Conservation (phyloP, 2,888 invertebrate species). For the Leucozona laternaria region DNA sequence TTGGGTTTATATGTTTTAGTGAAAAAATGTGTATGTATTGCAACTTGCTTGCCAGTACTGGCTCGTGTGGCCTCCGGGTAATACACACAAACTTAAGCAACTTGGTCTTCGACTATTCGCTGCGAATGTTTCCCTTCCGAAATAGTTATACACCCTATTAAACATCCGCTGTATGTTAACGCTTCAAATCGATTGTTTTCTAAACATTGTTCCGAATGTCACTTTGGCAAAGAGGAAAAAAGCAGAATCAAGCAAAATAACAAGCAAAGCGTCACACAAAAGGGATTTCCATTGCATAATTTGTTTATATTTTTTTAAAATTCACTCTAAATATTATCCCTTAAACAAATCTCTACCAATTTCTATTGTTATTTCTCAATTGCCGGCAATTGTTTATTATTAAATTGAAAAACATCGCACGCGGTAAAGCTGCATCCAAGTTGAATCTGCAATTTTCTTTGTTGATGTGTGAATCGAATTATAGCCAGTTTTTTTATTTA, state of each 20-base stretch:
- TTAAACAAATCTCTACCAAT: conserved; percentile 45
- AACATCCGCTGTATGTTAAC: conserved; percentile 36
- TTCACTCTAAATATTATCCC: conserved; percentile 51
- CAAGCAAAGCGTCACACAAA: conserved; percentile 76
- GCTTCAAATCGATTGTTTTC: conserved; percentile 69
- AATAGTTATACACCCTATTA: conserved; percentile 11
- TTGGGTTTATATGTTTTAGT: no score
- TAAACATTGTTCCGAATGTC: conserved; percentile 74
- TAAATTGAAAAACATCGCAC: conserved; percentile 24
- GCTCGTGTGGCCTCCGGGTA: no score
- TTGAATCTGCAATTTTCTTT: conserved; percentile 38
- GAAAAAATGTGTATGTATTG: no score
- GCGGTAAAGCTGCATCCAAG: conserved; percentile 22
- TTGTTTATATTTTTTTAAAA: conserved; percentile 76
- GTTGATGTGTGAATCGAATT: conserved; percentile 42
- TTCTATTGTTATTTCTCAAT: conserved; percentile 5
- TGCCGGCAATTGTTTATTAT: conserved; percentile 31
- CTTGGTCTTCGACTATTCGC: no score
- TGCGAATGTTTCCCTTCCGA: no score
- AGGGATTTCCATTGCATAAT: conserved; percentile 76
- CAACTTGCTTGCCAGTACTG: no score
- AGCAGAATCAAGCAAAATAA: conserved; percentile 80
- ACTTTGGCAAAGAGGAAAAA: conserved; percentile 84
- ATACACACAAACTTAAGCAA: no score
- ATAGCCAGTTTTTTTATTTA: neutral